Conservation (phyloP, 2,797 vertebrate genomes). For the Garrulus glandarius region DNA sequence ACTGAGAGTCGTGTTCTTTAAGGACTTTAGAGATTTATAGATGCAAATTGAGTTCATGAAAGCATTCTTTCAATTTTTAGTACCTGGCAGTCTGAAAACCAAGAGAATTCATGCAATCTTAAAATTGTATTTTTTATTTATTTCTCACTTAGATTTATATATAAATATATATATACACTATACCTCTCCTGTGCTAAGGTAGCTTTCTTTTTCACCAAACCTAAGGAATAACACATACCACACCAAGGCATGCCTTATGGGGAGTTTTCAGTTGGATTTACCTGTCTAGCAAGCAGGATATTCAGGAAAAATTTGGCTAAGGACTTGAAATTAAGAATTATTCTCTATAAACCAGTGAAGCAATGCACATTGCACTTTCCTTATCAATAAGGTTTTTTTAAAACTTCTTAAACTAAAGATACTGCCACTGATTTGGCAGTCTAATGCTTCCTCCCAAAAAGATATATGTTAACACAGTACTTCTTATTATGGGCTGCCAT, state of each 20-base stretch:
- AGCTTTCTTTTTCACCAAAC: neutral
- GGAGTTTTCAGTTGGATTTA: neutral
- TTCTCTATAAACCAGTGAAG: neutral
- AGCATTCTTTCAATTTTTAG: neutral
- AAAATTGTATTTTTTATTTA: neutral
- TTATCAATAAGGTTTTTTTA: neutral
- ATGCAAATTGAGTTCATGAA: neutral
- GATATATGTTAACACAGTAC: neutral
- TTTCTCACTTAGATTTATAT: neutral
- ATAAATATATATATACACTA: neutral
- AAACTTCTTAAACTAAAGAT: neutral
- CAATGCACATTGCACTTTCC: neutral
- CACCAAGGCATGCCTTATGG: neutral
- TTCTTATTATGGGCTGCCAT: rapidly evolving
- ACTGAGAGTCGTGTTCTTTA: neutral
- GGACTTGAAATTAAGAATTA: neutral
- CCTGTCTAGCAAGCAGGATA: rapidly evolving
- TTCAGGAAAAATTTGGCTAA: neutral
- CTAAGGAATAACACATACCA: neutral
- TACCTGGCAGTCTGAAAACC: neutral
- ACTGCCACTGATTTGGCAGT: neutral
- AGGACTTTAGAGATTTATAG: neutral
- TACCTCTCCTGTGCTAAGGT: neutral
- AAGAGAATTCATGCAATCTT: neutral
- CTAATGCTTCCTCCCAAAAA: neutral